phyloP scores from a whole-genome alignment of 2,113 vertebrate species.

The Sander vitreus region DNA sequence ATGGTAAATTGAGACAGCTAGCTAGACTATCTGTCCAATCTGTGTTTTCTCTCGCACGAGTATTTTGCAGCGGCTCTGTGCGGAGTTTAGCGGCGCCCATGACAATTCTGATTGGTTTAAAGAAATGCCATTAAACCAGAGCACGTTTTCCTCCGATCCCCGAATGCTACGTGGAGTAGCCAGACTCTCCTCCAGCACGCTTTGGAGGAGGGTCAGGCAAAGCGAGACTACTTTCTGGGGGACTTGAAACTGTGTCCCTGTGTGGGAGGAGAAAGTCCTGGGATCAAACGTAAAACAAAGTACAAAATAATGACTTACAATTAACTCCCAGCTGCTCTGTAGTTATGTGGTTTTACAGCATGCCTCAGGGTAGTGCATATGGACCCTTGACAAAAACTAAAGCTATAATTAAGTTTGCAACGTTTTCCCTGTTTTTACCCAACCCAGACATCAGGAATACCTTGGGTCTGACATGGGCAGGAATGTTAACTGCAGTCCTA shows the following conservation, averaged over 20 bases:
- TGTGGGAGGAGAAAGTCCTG: constrained; percentile 79
- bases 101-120: no score
- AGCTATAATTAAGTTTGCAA: constrained; percentile 76
- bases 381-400: constrained; percentile 75
- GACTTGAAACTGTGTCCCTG: constrained; percentile 47
- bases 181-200: no score
- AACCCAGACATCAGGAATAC: constrained; percentile 71
- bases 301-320: constrained; percentile 82
- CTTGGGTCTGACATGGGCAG: constrained; percentile 37
- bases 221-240: background rate
- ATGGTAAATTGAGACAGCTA: no score
- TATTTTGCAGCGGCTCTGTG: no score
- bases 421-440: constrained; percentile 71
- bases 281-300: constrained; percentile 71
- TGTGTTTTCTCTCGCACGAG: no score
- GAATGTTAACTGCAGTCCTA: constrained; percentile 32
- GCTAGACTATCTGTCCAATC: no score
- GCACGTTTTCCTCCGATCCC: no score
- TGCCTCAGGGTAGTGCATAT: constrained; percentile 70
- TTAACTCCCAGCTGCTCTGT: constrained; percentile 79
- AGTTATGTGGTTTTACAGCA: constrained; percentile 80
- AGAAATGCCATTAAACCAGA: no score
- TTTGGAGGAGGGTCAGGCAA: no score
- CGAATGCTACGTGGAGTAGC: no score
- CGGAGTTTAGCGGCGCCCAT: no score